phyloP scores from a whole-genome alignment of 2,888 invertebrate species.

The Cheilosia vernalis region DNA sequence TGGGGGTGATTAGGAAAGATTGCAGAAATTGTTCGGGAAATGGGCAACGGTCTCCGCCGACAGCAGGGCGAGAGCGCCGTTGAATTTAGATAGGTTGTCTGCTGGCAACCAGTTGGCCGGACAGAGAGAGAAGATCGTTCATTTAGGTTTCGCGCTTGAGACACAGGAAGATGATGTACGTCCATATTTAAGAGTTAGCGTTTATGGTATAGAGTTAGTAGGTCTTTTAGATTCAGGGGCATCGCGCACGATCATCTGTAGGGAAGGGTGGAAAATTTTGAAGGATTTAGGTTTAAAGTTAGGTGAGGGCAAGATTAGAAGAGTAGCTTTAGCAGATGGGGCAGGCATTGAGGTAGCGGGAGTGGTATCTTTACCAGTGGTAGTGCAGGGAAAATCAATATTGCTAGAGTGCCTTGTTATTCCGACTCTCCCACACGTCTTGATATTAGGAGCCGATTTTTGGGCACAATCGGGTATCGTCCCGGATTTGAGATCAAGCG shows the following conservation, averaged over 20 bases:
- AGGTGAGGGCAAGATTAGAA: neutral
- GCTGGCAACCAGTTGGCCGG: neutral
- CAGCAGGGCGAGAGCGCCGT: neutral
- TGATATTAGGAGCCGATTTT: neutral
- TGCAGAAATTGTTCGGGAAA: conserved; percentile 1
- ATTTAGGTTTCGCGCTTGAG: conserved; percentile 1
- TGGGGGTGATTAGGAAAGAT: neutral
- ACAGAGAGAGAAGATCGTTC: neutral
- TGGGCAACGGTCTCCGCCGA: neutral
- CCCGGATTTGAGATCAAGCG: conserved; percentile 5
- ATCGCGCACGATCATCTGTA: neutral
- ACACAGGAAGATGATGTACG: neutral
- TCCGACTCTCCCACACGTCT: neutral
- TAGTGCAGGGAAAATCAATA: no score
- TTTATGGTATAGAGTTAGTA: neutral
- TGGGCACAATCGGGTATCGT: neutral
- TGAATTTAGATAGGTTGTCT: neutral
- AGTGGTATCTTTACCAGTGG: no score
- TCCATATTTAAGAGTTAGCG: conserved; percentile 5
- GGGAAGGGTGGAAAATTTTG: neutral
- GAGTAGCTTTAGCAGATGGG: neutral
- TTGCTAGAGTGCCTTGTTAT: neutral
- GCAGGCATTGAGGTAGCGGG: neutral
- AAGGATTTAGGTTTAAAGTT: neutral
- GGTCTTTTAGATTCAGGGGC: neutral